Conservation (phyloP, 2,888 invertebrate species). For the Zaprionus bogoriensis region DNA sequence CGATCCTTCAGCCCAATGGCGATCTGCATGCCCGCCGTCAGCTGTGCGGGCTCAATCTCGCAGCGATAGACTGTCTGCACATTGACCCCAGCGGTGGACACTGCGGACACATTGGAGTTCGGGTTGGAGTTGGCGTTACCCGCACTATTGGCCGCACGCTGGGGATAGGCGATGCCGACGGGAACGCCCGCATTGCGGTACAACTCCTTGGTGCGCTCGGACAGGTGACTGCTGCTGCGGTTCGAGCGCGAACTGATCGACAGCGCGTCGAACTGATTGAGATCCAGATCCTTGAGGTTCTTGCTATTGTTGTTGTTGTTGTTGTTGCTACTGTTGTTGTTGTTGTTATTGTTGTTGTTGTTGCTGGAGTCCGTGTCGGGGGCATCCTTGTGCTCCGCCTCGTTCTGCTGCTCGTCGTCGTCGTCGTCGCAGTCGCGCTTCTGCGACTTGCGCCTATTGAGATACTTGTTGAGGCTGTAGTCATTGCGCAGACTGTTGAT, state of each 20-base stretch:
- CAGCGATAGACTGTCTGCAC: conserved; percentile 82
- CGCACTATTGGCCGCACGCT: conserved; percentile 68
- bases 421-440: conserved; percentile 46
- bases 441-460: conserved; percentile 78
- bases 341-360: conserved; percentile 12
- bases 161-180: conserved; percentile 81
- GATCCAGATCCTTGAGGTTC: conserved; percentile 67
- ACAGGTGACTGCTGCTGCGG: conserved; percentile 80
- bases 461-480: conserved; percentile 81
- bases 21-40: conserved; percentile 83
- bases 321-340: conserved; percentile 45
- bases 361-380: conserved; percentile 36
- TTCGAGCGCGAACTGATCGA: conserved; percentile 82
- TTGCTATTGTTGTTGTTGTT: conserved; percentile 58
- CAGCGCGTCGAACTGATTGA: conserved; percentile 80
- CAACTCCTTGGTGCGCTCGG: conserved; percentile 82
- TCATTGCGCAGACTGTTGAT: conserved; percentile 79
- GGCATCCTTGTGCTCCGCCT: conserved; percentile 32
- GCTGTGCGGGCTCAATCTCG: conserved; percentile 80
- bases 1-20: conserved; percentile 83
- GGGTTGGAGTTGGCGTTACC: conserved; percentile 32
- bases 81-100: conserved; percentile 63
- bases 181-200: conserved; percentile 81
- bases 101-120: conserved; percentile 20
- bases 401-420: conserved; percentile 1